These are phyloP conservation scores for Marcusenius ussheri DNA, from an alignment of 2,113 vertebrate species.

Conservation along the genomic window DNA sequence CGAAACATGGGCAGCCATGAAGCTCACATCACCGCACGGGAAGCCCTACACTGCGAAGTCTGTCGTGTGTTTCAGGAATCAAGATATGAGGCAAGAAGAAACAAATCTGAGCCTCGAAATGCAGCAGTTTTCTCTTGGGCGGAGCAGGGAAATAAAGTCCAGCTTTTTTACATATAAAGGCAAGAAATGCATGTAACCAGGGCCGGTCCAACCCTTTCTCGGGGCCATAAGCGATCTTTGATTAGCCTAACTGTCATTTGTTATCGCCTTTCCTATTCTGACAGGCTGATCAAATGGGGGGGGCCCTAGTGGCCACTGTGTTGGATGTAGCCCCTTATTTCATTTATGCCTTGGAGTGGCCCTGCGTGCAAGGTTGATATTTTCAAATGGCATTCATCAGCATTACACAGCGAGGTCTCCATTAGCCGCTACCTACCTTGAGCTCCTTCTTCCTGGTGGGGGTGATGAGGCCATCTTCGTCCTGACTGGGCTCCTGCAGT, in stretches of 20 bases:
- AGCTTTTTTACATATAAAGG: background rate
- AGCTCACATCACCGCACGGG: background rate
- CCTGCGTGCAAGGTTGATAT: background rate
- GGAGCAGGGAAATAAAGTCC: background rate
- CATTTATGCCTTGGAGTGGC: background rate
- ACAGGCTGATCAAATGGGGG: background rate
- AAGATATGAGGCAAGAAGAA: background rate
- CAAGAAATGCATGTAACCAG: background rate
- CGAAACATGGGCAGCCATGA: background rate
- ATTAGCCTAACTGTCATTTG: background rate
- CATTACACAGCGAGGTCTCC: background rate
- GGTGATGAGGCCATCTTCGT: constrained; percentile 59
- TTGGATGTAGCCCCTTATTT: background rate
- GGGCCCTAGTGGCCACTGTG: background rate
- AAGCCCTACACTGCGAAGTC: background rate
- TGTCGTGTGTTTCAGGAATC: background rate
- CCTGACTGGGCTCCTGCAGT: constrained; percentile 51
- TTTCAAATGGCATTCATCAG: background rate
- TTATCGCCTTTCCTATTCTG: background rate
- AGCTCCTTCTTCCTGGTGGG: constrained; percentile 90
- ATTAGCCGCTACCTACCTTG: constrained; percentile 65
- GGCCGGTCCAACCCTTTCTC: no score
- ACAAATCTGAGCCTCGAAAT: background rate
- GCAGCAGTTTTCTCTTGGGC: background rate
- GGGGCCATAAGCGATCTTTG: background rate